A percentile compares a stretch with the other conserved stretches of the same genome.
phyloP scores from a whole-genome alignment of 2,797 vertebrate species.

The Strix occidentalis region DNA sequence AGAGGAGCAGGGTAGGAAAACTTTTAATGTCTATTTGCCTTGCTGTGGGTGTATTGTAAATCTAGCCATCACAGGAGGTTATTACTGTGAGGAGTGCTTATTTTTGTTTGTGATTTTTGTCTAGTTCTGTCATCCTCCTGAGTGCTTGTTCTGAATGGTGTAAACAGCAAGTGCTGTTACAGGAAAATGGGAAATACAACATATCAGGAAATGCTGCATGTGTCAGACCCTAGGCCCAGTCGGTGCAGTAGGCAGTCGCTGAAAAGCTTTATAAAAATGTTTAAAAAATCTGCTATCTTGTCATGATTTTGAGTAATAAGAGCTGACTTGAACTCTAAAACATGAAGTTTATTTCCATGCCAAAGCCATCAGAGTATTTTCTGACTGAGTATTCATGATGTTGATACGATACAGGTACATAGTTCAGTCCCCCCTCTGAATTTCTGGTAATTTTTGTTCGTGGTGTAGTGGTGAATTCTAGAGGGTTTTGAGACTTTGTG shows the following conservation, averaged over 20 bases:
- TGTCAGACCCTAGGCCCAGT: no score
- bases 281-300: not conserved
- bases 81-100: not conserved
- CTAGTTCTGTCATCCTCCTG: not conserved
- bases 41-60: not conserved
- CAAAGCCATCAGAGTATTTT: not conserved
- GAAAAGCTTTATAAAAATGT: not conserved
- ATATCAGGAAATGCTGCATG: not conserved
- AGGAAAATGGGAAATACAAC: not conserved
- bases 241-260: not conserved
- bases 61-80: not conserved
- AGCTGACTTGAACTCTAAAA: not conserved
- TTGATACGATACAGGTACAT: rapidly evolving
- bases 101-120: not conserved
- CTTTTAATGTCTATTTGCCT: not conserved
- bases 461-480: not conserved
- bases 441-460: not conserved
- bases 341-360: not conserved
- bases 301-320: not conserved
- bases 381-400: not conserved
- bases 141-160: not conserved
- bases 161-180: not conserved
- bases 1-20: not conserved
- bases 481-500: not conserved
- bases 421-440: not conserved